Evolutionary conservation across 1,140 invertebrate species (phyloP).

Genomic region (Tribolium castaneum): DNA sequence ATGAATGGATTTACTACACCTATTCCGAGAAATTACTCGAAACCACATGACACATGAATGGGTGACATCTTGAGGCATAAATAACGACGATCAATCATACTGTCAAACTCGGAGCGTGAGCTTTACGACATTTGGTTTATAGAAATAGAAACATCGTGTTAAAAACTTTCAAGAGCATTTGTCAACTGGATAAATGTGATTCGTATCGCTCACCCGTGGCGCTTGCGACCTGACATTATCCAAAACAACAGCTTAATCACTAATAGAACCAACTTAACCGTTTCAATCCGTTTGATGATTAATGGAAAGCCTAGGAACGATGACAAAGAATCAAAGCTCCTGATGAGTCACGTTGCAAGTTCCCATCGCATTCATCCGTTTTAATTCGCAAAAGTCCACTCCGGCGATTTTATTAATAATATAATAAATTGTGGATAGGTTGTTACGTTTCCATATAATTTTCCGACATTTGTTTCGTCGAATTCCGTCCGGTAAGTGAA

Average conservation of each 20-base stretch:
- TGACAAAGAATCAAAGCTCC: slow-evolving; percentile 25
- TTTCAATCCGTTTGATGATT: slow-evolving; percentile 7
- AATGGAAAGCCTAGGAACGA: neutral
- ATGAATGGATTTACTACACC: neutral
- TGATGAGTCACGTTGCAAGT: slow-evolving; percentile 3
- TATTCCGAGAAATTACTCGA: slow-evolving; percentile 5
- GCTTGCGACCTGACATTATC: neutral
- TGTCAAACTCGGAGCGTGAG: slow-evolving; percentile 4
- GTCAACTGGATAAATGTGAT: slow-evolving; percentile 28
- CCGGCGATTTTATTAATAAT: slow-evolving; percentile 34
- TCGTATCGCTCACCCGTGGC: slow-evolving; percentile 9
- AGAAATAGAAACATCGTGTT: slow-evolving; percentile 32
- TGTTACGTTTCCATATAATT: slow-evolving; percentile 42
- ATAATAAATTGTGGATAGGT: slow-evolving; percentile 27
- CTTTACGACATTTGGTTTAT: slow-evolving; percentile 5
- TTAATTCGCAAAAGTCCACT: neutral
- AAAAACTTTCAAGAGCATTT: slow-evolving; percentile 6
- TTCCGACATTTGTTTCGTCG: slow-evolving; percentile 41
- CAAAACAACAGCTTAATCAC: neutral
- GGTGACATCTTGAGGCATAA: neutral
- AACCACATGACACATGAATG: slow-evolving; percentile 26
- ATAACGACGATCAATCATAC: slow-evolving; percentile 25
- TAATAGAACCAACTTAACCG: neutral
- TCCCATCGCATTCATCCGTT: slow-evolving; percentile 3
- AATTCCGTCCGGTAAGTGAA: slow-evolving; percentile 44